Evolutionary conservation across 2,113 vertebrate species (phyloP), one percentile per base, ranked within the genome.

Genomic region (Casuarius casuarius): DNA sequence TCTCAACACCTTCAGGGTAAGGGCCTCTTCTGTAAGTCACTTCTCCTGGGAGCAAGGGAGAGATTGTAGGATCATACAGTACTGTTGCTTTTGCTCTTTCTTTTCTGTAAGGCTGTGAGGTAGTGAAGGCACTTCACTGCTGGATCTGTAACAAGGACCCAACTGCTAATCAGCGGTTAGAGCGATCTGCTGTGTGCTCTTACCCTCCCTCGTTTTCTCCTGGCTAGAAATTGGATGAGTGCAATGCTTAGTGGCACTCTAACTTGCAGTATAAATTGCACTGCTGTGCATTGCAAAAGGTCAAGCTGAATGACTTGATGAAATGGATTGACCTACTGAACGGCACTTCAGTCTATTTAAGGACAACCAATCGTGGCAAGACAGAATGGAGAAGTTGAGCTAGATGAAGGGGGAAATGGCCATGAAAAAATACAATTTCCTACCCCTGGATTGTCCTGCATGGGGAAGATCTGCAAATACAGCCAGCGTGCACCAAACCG

Each of bases 321-420:
- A 97, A 98, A 98, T 96, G 98, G 97, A 96, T 96, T 96, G 97
- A 97, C 98, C 98, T 98, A 96, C 98, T 98, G 98, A 98, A 96
- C 97, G 96, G 97, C 94, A 97, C 98, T 98, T 98, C 97, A 98
- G 96, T 98, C 98, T 97, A 96, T 98, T 98, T 98, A 98, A 97
- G 95, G 96, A 94, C 97, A 98, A 95, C 98, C 98, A 97, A 97
- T 98, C 92, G 98, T 46, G 17, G 80, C 22, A 28, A 84, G 97
- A 71, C 11, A 28, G 70, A 49, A 42, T 5, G 48, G 56, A 91
- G 77, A 58, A 72, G 79, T 51, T 48, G 85, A 67, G 84, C 42
- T 44, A 18, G 23, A 48, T 87, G 79, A 78, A 67, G 71, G 61
- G 29, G 40, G 35, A 62, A 61, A 42, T 11, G 13, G 59, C 89